Percentiles rank a stretch among this genome's conserved stretches.
These are phyloP conservation scores for Erithacus rubecula DNA, from an alignment of 2,797 vertebrate genomes.

Conservation along the genomic window DNA sequence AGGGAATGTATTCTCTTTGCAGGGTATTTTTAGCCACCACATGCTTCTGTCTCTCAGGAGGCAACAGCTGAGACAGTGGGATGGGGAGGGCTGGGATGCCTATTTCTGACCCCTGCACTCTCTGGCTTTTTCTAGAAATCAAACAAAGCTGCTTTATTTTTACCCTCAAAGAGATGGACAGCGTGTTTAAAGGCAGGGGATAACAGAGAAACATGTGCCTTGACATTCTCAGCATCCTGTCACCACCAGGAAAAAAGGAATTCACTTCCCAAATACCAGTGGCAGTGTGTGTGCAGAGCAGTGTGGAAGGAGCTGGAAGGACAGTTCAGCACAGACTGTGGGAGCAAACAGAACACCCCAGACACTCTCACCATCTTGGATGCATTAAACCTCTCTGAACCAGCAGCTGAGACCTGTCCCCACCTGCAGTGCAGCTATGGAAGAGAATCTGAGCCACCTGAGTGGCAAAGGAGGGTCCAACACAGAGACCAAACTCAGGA, in stretches of 20 bases:
- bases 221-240: neutral
- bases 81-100: neutral
- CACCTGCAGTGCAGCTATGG: accelerated
- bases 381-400: neutral
- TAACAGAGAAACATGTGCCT: neutral
- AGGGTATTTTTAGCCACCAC: slow-evolving; percentile 91
- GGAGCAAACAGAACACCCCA: neutral
- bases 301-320: neutral
- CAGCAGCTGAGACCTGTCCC: neutral
- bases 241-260: neutral
- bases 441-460: neutral
- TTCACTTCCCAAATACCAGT: neutral
- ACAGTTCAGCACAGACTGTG: accelerated
- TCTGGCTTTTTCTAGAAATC: slow-evolving; percentile 52
- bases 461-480: neutral
- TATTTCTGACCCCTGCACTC: neutral
- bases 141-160: slow-evolving; percentile 67
- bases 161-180: neutral
- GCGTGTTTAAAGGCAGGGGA: neutral
- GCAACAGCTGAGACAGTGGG: slow-evolving; percentile 69
- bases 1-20: slow-evolving; percentile 45
- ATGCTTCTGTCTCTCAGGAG: slow-evolving; percentile 84
- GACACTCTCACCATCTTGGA: neutral
- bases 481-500: neutral
- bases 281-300: accelerated